phyloP scores from a whole-genome alignment of 2,888 invertebrate genomes.

The Exephanes ischioxanthus region DNA sequence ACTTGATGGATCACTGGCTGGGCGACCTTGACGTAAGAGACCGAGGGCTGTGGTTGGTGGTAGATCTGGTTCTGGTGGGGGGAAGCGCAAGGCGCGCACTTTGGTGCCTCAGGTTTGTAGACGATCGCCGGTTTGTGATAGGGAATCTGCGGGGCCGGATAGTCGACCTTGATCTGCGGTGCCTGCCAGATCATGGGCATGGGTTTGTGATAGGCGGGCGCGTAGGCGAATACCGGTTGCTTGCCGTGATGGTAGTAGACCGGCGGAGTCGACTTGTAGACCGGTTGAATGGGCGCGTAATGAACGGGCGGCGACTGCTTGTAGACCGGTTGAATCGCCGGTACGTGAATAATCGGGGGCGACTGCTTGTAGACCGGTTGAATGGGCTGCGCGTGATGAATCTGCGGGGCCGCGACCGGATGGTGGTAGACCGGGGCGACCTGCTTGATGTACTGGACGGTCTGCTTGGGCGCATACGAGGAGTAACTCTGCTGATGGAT shows the following conservation, averaged over 20 bases:
- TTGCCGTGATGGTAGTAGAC: conserved; percentile 45
- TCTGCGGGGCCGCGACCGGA: conserved; percentile 18
- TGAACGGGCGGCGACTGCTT: conserved; percentile 20
- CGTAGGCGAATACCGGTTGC: conserved; percentile 75
- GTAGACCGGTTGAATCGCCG: conserved; percentile 68
- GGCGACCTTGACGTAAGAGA: conserved; percentile 70
- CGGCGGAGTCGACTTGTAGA: conserved; percentile 57
- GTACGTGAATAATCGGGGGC: conserved; percentile 28
- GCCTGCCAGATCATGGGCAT: conserved; percentile 53
- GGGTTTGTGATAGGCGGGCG: conserved; percentile 77
- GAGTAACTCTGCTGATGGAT: conserved; percentile 72
- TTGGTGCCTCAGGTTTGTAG: conserved; percentile 60
- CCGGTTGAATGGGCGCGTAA: conserved; percentile 53
- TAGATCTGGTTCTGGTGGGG: too few relatives aligned
- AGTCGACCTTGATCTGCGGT: conserved; percentile 38
- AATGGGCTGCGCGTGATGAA: conserved; percentile 42
- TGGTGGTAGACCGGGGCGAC: conserved; percentile 39
- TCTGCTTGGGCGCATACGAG: conserved; percentile 71
- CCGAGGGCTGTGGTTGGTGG: conserved; percentile 58
- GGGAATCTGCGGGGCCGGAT: conserved; percentile 19
- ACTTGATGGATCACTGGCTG: conserved; percentile 72
- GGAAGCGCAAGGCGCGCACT: conserved; percentile 5
- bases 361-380: conserved; percentile 63
- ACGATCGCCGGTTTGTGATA: conserved; percentile 74
- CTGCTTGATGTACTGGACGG: conserved; percentile 74